Base-by-base conservation (phyloP, 1,140 invertebrate species). In the Drosophila littoralis region DNA sequence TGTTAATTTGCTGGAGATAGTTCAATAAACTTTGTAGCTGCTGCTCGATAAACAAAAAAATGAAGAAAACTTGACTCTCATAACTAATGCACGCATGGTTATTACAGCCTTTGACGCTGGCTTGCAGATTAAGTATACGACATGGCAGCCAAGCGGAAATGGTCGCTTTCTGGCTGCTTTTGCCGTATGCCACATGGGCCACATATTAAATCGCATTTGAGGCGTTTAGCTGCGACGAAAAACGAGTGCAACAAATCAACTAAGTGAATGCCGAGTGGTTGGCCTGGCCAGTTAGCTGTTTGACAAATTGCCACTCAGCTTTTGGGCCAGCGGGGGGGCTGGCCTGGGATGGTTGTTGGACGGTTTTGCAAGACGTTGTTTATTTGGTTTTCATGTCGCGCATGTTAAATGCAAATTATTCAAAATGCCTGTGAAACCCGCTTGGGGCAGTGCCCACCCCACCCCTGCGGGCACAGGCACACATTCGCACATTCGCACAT, bases 341-440 rank as follows among this genome's bases (percentile, higher is more conserved):
- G 7, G 28, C 9, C 6, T 17, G 28, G 46, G 4, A 32, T 52
- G 43, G 32, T 6, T 12, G 17, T 48, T 28, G 28, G 40, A 63
- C 28, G 13, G 42, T 15, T 13, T 17, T 55, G 43, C 59, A 82
- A 79, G 81, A 79, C 76, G 63, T 88, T 86, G 83, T 86, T 82
- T 86, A 86, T 86, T 86, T 79, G 83, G 45, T 64, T 86, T 88
- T 86, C 83, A 86, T 86, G 83, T 86, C 83, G 83, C 83, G 83
- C 83, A 86, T 86, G 83, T 86, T 86, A 88, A 86, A 82, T 88
- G 79, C 79, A 86, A 86, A 86, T 86, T 86, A 86, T 88, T 86
- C 83, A 86, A 74, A 77, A 69, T 70, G 77, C 76, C 65, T 55
- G 15, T 43, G 8, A 9, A 36, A 79, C 64, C 70, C 81, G 63